Evolutionary conservation across 1,140 invertebrate genomes (phyloP), one percentile per base, ranked within the genome.

Genomic region (Dufourea novaeangliae): DNA sequence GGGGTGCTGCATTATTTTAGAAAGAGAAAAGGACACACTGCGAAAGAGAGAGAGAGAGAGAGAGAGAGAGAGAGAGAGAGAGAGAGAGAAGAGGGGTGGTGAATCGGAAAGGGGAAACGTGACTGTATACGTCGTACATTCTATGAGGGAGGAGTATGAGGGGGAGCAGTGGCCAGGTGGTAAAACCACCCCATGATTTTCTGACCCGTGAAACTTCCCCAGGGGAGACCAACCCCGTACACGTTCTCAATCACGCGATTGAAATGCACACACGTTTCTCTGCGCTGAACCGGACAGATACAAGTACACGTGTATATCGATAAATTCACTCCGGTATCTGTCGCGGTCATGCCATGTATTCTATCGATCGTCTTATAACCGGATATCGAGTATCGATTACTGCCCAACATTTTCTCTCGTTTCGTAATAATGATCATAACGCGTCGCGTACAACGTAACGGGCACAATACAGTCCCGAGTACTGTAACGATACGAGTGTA

Each of bases 141-240:
- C 32, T 11, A 59, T n/a, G 44, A 27, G 59, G 37, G 44, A 22
- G 41, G 22, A 59, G 39, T 29, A 10, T 27, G 78, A 34, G 69
- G 34, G 61, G 54, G 68, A 54, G 70, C 73, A 78, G 71, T 80
- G 85, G 79, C 87, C 87, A 88, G 87, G 87, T 88, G 87, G 86
- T 76, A 80, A 78, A 80, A 52, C 78, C 59, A 83, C 80, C 80
- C 84, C 82, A 80, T 83, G 79, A 84, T 84, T 84, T 86, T 87
- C 85, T 82, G 79, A 79, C 76, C 70, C 75, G 83, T 77, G 67
- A 78, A 75, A 78, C 79, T 81, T 69, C 37, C 71, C 71, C 54
- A 10, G 70, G 68, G 71, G 27, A 63, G 56, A 32, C n/a, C 66
- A 41, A 52, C 67, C 73, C 69, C n/a, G 56, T 57, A 66, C 68